Conservation (phyloP, 2,797 vertebrate genomes). For the Melopsittacus undulatus region DNA sequence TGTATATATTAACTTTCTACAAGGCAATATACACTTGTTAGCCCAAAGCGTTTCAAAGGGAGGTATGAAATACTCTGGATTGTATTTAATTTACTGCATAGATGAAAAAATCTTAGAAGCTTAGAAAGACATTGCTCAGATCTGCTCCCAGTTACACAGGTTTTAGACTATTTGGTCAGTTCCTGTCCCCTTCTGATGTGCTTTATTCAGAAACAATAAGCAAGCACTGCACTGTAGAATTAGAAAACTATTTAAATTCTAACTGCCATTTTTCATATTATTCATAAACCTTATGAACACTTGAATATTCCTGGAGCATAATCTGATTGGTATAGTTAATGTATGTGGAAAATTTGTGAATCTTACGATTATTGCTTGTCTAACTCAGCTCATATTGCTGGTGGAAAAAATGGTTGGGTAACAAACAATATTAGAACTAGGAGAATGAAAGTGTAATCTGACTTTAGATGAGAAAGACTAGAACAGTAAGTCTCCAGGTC, state of each 20-base stretch:
- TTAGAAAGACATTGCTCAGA: background rate
- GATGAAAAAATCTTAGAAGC: background rate
- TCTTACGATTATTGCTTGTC: background rate
- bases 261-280: background rate
- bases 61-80: background rate
- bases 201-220: background rate
- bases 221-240: background rate
- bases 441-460: background rate
- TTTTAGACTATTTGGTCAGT: background rate
- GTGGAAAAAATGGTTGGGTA: background rate
- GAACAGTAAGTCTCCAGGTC: background rate
- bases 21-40: background rate
- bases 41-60: background rate
- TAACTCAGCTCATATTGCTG: background rate
- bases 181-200: background rate
- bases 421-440: background rate
- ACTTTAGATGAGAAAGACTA: background rate
- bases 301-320: background rate
- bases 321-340: background rate
- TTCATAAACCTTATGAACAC: background rate
- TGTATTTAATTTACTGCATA: background rate
- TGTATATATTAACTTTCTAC: background rate
- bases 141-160: background rate
- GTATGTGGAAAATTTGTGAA: background rate
- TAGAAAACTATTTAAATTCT: background rate